phyloP scores from a whole-genome alignment of 2,113 vertebrate species.

The Hassar affinis region DNA sequence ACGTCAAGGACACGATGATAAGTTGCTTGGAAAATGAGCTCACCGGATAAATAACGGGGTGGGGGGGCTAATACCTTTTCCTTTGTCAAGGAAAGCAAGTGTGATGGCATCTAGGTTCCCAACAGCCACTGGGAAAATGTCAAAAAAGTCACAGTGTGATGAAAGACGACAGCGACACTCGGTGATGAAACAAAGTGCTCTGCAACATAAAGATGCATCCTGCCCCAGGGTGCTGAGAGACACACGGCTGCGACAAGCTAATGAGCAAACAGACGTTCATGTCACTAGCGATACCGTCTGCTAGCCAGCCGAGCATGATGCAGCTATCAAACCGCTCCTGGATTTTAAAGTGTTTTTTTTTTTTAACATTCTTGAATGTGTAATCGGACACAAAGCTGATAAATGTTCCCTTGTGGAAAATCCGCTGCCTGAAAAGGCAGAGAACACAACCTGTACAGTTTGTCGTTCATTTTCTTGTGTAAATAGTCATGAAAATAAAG shows the following conservation, averaged over 20 bases:
- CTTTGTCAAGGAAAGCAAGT: background rate
- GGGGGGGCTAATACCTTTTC: background rate
- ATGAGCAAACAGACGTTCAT: conserved; percentile 10
- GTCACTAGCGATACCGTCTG: background rate
- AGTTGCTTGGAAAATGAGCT: background rate
- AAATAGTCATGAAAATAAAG: too few species aligned
- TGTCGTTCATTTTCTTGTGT: conserved; percentile 6
- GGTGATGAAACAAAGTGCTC: conserved; percentile 24
- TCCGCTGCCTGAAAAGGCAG: background rate
- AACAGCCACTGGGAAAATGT: background rate
- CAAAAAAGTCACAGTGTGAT: conserved; percentile 9
- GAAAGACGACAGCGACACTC: background rate
- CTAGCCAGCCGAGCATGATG: conserved; percentile 3
- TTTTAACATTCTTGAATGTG: background rate
- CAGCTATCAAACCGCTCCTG: background rate
- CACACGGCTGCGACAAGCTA: background rate
- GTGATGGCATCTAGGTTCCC: background rate
- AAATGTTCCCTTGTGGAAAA: background rate
- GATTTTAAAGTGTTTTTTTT: background rate
- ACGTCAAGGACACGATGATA: background rate
- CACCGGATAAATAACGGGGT: background rate
- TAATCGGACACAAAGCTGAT: background rate
- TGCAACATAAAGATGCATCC: background rate
- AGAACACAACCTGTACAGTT: background rate
- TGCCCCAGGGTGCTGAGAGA: conserved; percentile 11